Conservation (phyloP, 2,888 invertebrate species). For the Drosophila quasianomalipes region DNA sequence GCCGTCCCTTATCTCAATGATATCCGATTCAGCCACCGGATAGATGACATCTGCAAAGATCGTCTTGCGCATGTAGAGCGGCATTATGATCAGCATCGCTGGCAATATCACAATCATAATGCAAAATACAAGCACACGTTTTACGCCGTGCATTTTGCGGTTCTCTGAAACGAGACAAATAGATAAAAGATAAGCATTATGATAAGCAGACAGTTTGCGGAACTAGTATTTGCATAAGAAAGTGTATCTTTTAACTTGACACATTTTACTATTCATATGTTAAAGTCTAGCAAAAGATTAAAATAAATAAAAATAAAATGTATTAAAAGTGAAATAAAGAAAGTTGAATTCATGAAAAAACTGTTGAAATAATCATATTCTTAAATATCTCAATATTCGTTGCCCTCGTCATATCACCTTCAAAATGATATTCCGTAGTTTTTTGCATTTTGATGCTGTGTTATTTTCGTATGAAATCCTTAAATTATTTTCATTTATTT, state of each 20-base stretch:
- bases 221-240: not conserved
- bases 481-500: not conserved
- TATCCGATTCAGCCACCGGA: constrained; percentile 93
- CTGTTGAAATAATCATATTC: not conserved
- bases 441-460: constrained; percentile 53
- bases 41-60: constrained; percentile 92
- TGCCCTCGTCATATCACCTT: constrained; percentile 63
- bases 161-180: constrained; percentile 86
- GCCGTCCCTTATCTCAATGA: constrained; percentile 92
- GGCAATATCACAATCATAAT: constrained; percentile 91
- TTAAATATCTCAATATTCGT: fast-evolving
- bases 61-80: constrained; percentile 91
- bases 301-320: not conserved
- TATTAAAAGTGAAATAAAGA: not conserved
- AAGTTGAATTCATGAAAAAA: not conserved
- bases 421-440: constrained; percentile 82
- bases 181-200: constrained; percentile 28
- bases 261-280: not conserved
- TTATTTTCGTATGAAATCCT: not conserved
- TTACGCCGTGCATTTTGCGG: constrained; percentile 92
- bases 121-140: constrained; percentile 92
- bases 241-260: not conserved
- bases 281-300: not conserved
- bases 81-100: constrained; percentile 90
- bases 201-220: constrained; percentile 20